These are phyloP conservation scores for Actenoides lindsayi DNA, from an alignment of 2,113 vertebrate genomes.

Conservation along the genomic window DNA sequence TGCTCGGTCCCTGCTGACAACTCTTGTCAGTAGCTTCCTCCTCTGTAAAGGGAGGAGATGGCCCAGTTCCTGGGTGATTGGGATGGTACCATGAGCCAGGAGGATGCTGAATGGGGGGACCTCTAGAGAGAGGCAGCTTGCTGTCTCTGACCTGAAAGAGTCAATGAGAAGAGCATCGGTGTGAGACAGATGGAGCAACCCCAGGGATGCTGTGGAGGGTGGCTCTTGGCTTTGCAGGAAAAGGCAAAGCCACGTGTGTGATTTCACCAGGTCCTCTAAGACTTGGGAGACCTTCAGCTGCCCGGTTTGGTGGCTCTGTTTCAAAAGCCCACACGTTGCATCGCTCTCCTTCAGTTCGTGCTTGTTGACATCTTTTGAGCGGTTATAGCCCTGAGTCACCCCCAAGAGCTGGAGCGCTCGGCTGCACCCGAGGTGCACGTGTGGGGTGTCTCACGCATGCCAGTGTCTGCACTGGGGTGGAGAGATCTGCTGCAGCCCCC, in stretches of 20 bases:
- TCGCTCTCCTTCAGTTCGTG: not conserved
- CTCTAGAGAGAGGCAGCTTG: not conserved
- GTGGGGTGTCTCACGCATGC: not conserved
- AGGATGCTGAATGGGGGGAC: not conserved
- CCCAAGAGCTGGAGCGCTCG: not conserved
- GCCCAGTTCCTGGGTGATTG: not conserved
- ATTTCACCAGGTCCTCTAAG: not conserved
- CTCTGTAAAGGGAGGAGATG: not conserved
- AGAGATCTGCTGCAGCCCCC: not conserved
- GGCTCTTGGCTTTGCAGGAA: not conserved
- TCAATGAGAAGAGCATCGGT: rapidly evolving
- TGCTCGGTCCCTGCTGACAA: not conserved
- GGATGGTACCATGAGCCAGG: not conserved
- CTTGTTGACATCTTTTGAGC: not conserved
- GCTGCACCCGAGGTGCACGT: rapidly evolving
- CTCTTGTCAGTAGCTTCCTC: not conserved
- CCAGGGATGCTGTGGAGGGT: not conserved
- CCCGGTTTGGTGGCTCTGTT: not conserved
- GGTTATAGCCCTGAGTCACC: not conserved
- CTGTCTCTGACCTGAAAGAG: not conserved
- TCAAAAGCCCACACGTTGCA: not conserved
- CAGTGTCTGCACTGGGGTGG: not conserved
- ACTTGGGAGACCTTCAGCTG: not conserved
- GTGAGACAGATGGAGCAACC: not conserved
- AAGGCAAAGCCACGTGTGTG: not conserved